These are phyloP conservation scores for Protobothrops flavoviridis DNA, from an alignment of 2,113 vertebrate genomes.

Conservation along the genomic window DNA sequence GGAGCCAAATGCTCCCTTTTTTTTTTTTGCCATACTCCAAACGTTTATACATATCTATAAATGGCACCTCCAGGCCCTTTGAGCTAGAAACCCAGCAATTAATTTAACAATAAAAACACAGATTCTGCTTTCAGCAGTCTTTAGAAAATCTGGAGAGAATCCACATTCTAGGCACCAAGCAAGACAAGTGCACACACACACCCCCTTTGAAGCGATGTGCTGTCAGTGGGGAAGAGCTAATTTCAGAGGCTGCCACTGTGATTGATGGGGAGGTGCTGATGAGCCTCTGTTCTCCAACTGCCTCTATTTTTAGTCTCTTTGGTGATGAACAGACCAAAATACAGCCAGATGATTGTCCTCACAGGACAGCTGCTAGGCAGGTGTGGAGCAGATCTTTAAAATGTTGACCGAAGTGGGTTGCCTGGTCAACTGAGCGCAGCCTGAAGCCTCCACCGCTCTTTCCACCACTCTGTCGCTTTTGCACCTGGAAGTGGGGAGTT, in stretches of 20 bases:
- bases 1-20: too few species aligned
- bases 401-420: not conserved
- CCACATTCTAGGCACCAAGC: not conserved
- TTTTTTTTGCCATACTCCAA: too few species aligned
- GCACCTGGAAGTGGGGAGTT: not conserved
- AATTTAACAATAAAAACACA: not conserved
- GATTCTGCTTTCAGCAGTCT: not conserved
- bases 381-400: not conserved
- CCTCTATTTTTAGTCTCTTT: not conserved
- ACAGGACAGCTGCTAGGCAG: not conserved
- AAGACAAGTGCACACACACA: not conserved
- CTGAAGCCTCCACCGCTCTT: not conserved
- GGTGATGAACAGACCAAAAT: constrained; percentile 3
- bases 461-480: not conserved
- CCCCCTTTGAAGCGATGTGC: constrained; percentile 12
- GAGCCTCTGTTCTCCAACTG: not conserved
- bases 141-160: not conserved
- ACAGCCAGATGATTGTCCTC: not conserved
- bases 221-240: constrained; percentile 45
- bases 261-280: constrained; percentile 35
- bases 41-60: not conserved
- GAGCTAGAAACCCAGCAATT: not conserved
- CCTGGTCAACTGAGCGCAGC: not conserved
- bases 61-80: not conserved
- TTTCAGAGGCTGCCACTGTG: constrained; percentile 50